Conservation (phyloP, 1,140 invertebrate species). For the Nymphalis io region DNA sequence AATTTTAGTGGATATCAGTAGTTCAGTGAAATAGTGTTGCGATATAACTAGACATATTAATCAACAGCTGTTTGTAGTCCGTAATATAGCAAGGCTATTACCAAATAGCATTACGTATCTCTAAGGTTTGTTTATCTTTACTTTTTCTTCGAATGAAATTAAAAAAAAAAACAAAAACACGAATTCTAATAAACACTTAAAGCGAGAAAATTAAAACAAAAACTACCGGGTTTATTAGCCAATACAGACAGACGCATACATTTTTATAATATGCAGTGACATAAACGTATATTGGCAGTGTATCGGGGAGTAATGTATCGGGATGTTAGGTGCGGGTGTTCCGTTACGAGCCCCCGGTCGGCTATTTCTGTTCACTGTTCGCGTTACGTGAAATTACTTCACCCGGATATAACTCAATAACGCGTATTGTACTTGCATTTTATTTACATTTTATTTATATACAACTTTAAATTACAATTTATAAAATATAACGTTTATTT, state of each 20-base stretch:
- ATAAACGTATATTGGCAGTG: constrained; percentile 3
- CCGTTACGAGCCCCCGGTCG: background rate
- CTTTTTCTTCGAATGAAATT: no score
- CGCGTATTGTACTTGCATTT: background rate
- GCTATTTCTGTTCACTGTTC: background rate
- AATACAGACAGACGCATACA: background rate
- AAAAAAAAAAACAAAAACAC: no score
- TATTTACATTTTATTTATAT: constrained; percentile 5
- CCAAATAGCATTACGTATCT: no score
- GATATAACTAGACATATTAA: no score
- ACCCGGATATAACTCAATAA: background rate
- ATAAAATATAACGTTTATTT: background rate
- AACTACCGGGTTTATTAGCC: background rate
- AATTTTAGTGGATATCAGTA: no score
- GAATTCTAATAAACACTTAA: background rate
- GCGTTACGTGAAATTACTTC: constrained; percentile 7
- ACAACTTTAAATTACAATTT: background rate
- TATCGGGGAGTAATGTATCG: constrained; percentile 1
- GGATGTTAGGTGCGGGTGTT: constrained; percentile 5
- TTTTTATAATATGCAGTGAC: constrained; percentile 7
- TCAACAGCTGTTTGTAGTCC: no score
- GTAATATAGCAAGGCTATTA: no score
- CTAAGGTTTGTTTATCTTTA: no score
- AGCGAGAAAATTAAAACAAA: background rate
- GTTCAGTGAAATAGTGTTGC: no score